Conservation (phyloP, 2,888 invertebrate species). For the Nysson spinosus region DNA sequence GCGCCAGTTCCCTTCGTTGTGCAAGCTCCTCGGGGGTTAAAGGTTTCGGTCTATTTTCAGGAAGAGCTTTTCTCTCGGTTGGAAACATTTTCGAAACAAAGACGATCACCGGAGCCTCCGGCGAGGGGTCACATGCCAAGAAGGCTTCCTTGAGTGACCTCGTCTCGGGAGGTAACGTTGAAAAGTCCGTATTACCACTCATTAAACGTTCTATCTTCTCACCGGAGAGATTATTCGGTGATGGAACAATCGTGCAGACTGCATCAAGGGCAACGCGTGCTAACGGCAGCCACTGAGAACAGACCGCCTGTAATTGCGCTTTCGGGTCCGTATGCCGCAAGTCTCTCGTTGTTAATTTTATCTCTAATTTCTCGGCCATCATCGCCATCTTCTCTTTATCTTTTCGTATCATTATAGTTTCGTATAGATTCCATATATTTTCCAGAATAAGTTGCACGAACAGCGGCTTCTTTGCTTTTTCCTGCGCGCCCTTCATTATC, state of each 20-base stretch:
- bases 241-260: conserved; percentile 89
- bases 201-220: conserved; percentile 91
- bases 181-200: conserved; percentile 84
- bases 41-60: conserved; percentile 88
- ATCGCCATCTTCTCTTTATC: conserved; percentile 85
- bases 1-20: conserved; percentile 83
- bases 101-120: conserved; percentile 84
- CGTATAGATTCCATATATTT: conserved; percentile 94
- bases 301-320: conserved; percentile 88
- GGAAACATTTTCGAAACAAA: conserved; percentile 95
- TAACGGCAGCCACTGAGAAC: conserved; percentile 94
- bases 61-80: conserved; percentile 85
- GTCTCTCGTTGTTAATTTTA: conserved; percentile 87
- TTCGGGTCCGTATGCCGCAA: conserved; percentile 87
- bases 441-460: conserved; percentile 95
- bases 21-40: conserved; percentile 87
- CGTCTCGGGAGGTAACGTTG: conserved; percentile 84
- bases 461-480: conserved; percentile 93
- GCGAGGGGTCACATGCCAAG: conserved; percentile 82
- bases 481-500: conserved; percentile 92
- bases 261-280: conserved; percentile 89
- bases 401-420: conserved; percentile 86
- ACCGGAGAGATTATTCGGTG: conserved; percentile 86
- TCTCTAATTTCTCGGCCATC: conserved; percentile 87
- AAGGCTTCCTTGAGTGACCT: conserved; percentile 85